Base-by-base conservation (phyloP, 1,140 invertebrate species). In the Ylistrum balloti region DNA sequence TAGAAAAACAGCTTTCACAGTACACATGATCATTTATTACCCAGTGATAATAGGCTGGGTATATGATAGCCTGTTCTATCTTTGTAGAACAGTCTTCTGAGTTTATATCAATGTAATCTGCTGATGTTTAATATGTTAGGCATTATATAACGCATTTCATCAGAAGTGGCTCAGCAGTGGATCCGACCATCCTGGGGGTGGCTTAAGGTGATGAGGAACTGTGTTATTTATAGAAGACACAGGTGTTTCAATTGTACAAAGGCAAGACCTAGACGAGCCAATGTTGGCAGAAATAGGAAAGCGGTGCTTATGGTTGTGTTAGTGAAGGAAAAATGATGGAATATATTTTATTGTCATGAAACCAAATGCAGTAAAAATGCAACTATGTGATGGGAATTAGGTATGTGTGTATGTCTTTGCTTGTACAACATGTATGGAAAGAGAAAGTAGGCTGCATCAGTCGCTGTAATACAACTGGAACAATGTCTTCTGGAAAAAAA, bases 341-440 rank as follows among this genome's bases (percentile, higher is more conserved):
- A 74, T 74, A 74, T 74, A 74, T 45, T 74, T 74, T 74, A 17
- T 28, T 74, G 56, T 74, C 56, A 28, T 74, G 56, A 74, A 74
- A 74, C 56, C 56, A 74, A 74, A 74, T 74, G 56, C 56, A n/a
- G 56, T 28, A 74, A 74, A 74, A 74, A 74, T 74, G 56, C 56
- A 74, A 74, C 15, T 74, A 17, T 74, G 56, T 74, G 56, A 74
- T 74, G 56, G 56, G 22, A 28, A 28, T 9, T 74, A 74, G 56
- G 56, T 74, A 13, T 45, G 41, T 45, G 17, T 74, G 56, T n/a
- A 28, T 74, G 56, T 74, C 35, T n/a, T n/a, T 38, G 35, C 35
- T 38, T 38, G 22, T 5, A 74, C 9, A 17, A n/a, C n/a, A 28
- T 74, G 56, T 74, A 28, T 74, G 22, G 56, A 17, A 28, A 28